Evolutionary conservation across 1,140 invertebrate species (phyloP).

Genomic region (Gonatopus flavifemur): DNA sequence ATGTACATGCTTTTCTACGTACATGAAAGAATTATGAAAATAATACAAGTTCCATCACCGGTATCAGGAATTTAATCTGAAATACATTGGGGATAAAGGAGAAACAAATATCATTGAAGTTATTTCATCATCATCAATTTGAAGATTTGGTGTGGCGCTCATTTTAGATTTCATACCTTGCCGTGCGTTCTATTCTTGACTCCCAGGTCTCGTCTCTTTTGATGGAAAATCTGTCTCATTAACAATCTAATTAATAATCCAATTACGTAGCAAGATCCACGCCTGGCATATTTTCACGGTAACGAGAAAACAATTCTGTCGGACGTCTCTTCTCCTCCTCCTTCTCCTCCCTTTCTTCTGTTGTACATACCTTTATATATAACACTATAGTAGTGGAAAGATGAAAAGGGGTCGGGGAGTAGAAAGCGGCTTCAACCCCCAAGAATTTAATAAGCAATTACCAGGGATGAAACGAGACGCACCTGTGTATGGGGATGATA

Average conservation of each 20-base stretch:
- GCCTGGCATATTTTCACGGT: conserved; percentile 49
- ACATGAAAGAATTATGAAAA: too few species aligned
- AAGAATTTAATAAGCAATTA: conserved; percentile 52
- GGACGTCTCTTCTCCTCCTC: conserved; percentile 32
- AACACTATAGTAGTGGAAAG: not conserved
- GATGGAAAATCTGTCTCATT: conserved; percentile 55
- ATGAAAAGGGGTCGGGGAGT: not conserved
- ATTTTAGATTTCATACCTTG: too few species aligned
- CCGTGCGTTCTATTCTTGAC: too few species aligned
- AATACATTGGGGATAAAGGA: too few species aligned
- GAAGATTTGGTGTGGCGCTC: too few species aligned
- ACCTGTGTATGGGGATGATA: conserved; percentile 45
- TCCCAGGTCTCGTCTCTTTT: conserved; percentile 35
- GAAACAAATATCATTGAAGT: too few species aligned
- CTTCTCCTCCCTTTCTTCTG: conserved; percentile 4
- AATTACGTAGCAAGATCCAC: conserved; percentile 53
- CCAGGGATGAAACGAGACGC: conserved; percentile 47
- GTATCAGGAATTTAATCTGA: too few species aligned
- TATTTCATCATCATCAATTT: too few species aligned
- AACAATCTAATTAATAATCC: conserved; percentile 61
- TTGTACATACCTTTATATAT: conserved; percentile 22
- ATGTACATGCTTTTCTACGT: too few species aligned
- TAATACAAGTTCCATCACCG: too few species aligned
- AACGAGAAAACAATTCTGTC: conserved; percentile 55
- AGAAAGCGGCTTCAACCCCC: conserved; percentile 32